Percentiles rank a stretch among this genome's conserved stretches.
phyloP scores from a whole-genome alignment of 2,888 invertebrate species.

The Cephus pygmeus region DNA sequence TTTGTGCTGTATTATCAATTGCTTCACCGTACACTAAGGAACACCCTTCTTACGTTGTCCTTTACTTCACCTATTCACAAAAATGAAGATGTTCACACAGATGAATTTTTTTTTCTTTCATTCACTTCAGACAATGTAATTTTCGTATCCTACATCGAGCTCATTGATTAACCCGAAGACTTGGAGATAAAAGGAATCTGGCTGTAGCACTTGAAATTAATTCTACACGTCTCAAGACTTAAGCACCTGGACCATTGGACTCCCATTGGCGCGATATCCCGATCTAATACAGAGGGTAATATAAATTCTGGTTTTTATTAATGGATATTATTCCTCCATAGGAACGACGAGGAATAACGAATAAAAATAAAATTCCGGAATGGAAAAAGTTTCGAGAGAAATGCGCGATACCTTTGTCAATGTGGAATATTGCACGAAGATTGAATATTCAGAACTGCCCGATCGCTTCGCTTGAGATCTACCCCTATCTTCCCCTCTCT shows the following conservation, averaged over 20 bases:
- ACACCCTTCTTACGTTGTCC: neutral
- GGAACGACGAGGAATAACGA: neutral
- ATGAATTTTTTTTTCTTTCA: neutral
- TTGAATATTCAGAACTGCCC: neutral
- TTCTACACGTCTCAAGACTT: neutral
- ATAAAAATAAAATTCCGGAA: neutral
- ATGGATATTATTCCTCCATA: neutral
- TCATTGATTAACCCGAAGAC: neutral
- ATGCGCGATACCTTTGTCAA: neutral
- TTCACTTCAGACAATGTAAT: neutral
- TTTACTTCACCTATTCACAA: neutral
- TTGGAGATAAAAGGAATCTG: neutral
- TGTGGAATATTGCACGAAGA: neutral
- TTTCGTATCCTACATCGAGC: neutral
- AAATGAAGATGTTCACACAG: neutral
- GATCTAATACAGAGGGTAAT: neutral
- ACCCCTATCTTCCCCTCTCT: neutral
- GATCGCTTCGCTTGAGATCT: neutral
- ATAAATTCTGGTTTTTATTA: neutral
- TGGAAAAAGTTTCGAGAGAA: neutral
- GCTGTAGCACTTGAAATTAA: neutral
- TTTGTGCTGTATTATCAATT: neutral
- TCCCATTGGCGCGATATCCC: too few relatives aligned
- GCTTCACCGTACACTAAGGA: neutral
- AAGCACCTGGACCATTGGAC: too few relatives aligned